Evolutionary conservation across 2,113 vertebrate species (phyloP), one percentile per base, ranked within the genome.

Genomic region (Hepsetus odoe): DNA sequence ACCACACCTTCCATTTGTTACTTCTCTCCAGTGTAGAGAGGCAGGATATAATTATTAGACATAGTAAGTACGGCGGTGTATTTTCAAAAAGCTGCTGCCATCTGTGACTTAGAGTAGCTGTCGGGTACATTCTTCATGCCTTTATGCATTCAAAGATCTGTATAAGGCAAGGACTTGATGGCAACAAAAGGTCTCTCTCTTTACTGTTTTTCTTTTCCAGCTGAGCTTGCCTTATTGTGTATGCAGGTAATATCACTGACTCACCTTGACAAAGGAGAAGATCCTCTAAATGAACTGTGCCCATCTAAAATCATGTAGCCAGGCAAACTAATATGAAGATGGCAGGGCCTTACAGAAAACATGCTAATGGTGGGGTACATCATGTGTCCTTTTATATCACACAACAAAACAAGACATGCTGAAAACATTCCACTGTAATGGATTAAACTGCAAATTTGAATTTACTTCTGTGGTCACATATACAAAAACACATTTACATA

Each of bases 251-350:
- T 82, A 80, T 70, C 61, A 55, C 79, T 59, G 64, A 82, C 82
- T 88, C 87, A 90, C 90, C 88, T 90, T 89, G 87, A 90, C 86
- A 77, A 83, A 85, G 80, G 67, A 82, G 64, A 40, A 24, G 49
- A 74, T 87, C 83, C 86, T 87, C 82, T 74, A 87, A 90, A 84
- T 85, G 80, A 89, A 87, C 85, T 72, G 68, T 80, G 62, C 64
- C 80, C 80, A 38, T 56, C 49, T 75, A 82, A 80, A 88, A 87
- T 89, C 80, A 89, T 85, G 82, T 85, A 86, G 79, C 76, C 84
- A 74, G 83, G 81, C 85, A 79, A 85, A 85, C 84, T 71, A 86
- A 83, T 80, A 82, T 76, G 81, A 16, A 49, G 5, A 49, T 1
- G 13, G 14, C 46, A 68, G 49, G 72, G 78, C 77, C 84, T 78